Evolutionary conservation across 2,888 invertebrate species (phyloP).

Genomic region (Quadroppia sp.): DNA sequence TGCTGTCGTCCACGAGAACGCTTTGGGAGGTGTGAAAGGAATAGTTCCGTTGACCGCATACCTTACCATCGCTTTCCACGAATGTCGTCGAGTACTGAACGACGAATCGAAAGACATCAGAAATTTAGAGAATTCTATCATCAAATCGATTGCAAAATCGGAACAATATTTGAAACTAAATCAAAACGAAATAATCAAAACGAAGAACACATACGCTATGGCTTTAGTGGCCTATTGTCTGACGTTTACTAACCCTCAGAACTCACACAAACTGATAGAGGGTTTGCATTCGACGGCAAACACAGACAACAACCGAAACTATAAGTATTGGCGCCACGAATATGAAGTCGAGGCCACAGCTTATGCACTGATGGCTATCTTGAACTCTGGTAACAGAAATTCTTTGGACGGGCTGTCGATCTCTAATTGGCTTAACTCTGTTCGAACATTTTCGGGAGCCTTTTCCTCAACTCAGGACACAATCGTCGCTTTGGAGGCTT

Average conservation of each 20-base stretch:
- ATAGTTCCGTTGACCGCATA: conserved; percentile 46
- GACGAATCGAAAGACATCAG: conserved; percentile 9
- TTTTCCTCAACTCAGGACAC: conserved; percentile 52
- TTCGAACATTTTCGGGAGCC: conserved; percentile 51
- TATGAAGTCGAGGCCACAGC: conserved; percentile 50
- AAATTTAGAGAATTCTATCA: background rate
- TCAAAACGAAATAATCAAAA: conserved; percentile 1
- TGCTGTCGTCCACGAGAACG: conserved; percentile 47
- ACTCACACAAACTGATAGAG: background rate
- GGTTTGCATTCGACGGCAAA: background rate
- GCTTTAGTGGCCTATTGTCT: conserved; percentile 48
- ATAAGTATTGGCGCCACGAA: conserved; percentile 37
- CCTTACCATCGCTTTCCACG: conserved; percentile 44
- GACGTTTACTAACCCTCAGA: conserved; percentile 37
- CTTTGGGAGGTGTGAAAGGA: conserved; percentile 48
- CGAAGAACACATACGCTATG: conserved; percentile 44
- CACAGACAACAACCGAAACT: conserved; percentile 16
- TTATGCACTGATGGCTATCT: conserved; percentile 46
- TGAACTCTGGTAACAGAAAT: conserved; percentile 23
- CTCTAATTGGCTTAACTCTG: conserved; percentile 49
- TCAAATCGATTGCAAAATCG: background rate
- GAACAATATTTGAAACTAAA: conserved; percentile 6
- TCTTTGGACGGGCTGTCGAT: conserved; percentile 45
- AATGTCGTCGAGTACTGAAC: conserved; percentile 10
- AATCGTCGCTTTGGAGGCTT: conserved; percentile 52